These are phyloP conservation scores for Marisa cornuarietis DNA, from an alignment of 1,140 invertebrate species.

Conservation along the genomic window DNA sequence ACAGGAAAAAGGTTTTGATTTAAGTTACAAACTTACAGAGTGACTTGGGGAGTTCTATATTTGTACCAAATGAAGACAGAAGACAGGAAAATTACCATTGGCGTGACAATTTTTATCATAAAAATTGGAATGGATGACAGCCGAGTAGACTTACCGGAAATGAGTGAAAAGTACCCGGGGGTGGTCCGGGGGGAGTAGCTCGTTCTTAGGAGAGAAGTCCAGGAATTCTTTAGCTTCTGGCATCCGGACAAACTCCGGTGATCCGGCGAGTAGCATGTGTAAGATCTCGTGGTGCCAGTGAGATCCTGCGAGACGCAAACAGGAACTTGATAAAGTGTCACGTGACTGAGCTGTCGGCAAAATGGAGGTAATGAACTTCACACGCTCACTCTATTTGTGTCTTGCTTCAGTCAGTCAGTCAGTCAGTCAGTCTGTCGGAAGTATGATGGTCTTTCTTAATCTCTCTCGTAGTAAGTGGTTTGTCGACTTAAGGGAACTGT, in stretches of 20 bases:
- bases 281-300: constrained; percentile 8
- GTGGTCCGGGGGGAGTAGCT: neutral
- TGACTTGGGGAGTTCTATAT: too few relatives aligned
- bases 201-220: neutral
- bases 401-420: too few relatives aligned
- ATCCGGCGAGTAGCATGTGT: neutral
- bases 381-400: too few relatives aligned
- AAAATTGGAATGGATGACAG: too few relatives aligned
- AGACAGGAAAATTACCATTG: too few relatives aligned
- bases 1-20: too few relatives aligned
- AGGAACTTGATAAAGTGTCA: neutral
- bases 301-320: neutral
- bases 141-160: neutral
- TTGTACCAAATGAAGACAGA: too few relatives aligned
- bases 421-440: too few relatives aligned
- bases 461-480: neutral
- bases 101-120: too few relatives aligned
- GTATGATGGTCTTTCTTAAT: too few relatives aligned
- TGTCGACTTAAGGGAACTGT: neutral
- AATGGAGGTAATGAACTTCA: neutral
- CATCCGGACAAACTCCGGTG: neutral
- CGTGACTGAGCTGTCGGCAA: too few relatives aligned
- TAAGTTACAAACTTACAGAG: too few relatives aligned
- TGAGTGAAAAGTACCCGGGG: constrained; percentile 8
- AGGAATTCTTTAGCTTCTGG: neutral